A percentile compares a stretch with the other conserved stretches of the same genome.
These are phyloP conservation scores for Cynopterus brachyotis DNA, from an alignment of 2,113 vertebrate genomes.

Conservation along the genomic window DNA sequence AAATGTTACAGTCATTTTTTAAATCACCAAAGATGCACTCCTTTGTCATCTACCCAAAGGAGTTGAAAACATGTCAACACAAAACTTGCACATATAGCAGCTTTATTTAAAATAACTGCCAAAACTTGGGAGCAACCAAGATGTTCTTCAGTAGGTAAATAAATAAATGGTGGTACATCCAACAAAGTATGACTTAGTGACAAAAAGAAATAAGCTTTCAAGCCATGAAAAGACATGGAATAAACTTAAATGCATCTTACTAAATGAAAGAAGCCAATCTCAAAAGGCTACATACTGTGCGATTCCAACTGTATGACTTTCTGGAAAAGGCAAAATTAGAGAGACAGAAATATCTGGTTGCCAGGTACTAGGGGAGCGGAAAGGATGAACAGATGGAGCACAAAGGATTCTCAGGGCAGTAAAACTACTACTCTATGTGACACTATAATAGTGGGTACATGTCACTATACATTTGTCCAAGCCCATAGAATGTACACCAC, in stretches of 20 bases:
- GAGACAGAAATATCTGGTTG: neutral
- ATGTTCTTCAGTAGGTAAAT: neutral
- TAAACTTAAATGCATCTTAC: neutral
- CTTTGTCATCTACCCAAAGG: neutral
- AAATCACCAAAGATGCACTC: neutral
- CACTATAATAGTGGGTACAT: too few species aligned
- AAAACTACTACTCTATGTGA: neutral
- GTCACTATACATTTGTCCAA: neutral
- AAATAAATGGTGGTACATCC: neutral
- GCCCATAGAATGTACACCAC: neutral
- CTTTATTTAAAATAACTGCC: neutral
- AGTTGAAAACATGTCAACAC: neutral
- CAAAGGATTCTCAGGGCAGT: neutral
- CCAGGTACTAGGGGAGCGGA: too few species aligned
- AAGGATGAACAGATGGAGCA: neutral
- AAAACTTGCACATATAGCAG: neutral
- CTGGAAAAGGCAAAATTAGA: neutral
- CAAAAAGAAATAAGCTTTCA: neutral
- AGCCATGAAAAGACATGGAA: neutral
- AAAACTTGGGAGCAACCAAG: neutral
- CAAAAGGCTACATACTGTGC: neutral
- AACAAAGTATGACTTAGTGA: neutral
- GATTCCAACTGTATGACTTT: neutral
- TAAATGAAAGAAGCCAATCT: neutral
- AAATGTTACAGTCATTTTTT: neutral